Evolutionary conservation across 2,113 vertebrate species (phyloP), one percentile per base, ranked within the genome.

Genomic region (Melospiza georgiana): DNA sequence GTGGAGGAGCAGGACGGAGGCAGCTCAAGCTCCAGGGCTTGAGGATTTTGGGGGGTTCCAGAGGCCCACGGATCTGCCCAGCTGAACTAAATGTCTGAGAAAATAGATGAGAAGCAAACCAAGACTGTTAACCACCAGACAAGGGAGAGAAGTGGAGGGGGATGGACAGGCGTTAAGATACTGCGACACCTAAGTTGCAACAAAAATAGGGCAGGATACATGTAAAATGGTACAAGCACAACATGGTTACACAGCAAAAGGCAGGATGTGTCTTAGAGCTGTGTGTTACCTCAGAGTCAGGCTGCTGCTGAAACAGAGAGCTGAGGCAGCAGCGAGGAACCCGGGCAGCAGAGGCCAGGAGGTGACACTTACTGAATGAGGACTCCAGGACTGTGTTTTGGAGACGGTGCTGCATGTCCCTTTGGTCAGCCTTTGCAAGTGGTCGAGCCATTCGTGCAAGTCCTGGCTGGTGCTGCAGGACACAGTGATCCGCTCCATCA

Each of bases 21-120:
- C 99, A 99, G 98, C 99, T 99, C 95, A 99, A 97, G 81, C 99
- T 99, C 99, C 99, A 99, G 8, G 99, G 99, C 94, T 99, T 99
- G 96, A 98, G 98, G 95, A 98, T 98, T 96, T 98, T 99, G 51
- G 99, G 99, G 33, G 99, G 99, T 84, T 99, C 99, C 97, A 99
- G 97, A 62, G 98, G 98, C 30, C 99, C 99, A 25, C 99, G 98
- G 58, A 96, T 97, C 84, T 98, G 97, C 86, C 96, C 95, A 3
- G 97, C 68, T 14, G 98, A 95, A 84, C 98, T 98, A 96, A 98
- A 98, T 83, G 98, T 98, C 96, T 98, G 97, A 95, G 97, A 95
- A 97, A 98, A 98, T 10, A 98, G 96, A 85, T 86, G 80, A 94
- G 98, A 98, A 94, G 98, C 96, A 18, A 96, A 86, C 16, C 77